Percentiles rank a stretch among this genome's conserved stretches.
phyloP scores from a whole-genome alignment of 2,888 invertebrate species.

The Sesia apiformis region DNA sequence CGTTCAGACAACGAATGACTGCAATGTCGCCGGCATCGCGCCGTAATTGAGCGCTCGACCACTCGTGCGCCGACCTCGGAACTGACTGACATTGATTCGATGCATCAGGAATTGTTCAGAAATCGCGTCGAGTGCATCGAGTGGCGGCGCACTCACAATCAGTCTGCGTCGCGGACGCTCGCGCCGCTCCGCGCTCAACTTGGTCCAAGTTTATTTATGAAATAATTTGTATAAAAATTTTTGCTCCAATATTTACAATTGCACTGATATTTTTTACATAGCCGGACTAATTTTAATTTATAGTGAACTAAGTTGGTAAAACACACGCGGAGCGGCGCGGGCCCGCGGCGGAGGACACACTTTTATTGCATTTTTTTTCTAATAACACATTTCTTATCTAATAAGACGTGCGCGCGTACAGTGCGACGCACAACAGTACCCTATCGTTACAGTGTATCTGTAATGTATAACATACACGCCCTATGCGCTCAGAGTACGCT shows the following conservation, averaged over 20 bases:
- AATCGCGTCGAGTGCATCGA: not conserved
- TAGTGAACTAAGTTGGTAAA: constrained; percentile 51
- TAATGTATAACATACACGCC: constrained; percentile 1
- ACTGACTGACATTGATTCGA: not conserved
- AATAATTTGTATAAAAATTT: constrained; percentile 72
- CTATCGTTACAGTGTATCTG: constrained; percentile 62
- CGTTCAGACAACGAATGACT: constrained; percentile 43
- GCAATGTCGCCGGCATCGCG: constrained; percentile 7
- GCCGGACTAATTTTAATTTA: constrained; percentile 60
- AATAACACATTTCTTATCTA: constrained; percentile 71
- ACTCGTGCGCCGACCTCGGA: constrained; percentile 8
- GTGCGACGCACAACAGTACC: constrained; percentile 48
- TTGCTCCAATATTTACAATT: constrained; percentile 69
- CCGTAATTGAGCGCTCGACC: not conserved
- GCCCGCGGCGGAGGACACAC: constrained; percentile 14
- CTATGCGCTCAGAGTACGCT: constrained; percentile 14
- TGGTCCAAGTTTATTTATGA: constrained; percentile 61
- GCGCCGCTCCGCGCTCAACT: constrained; percentile 36
- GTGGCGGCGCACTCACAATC: not conserved
- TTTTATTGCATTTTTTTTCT: constrained; percentile 58
- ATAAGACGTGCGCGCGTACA: constrained; percentile 53
- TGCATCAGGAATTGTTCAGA: no score
- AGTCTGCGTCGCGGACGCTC: constrained; percentile 14
- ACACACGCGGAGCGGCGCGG: constrained; percentile 28
- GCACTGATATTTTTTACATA: constrained; percentile 60